phyloP scores from a whole-genome alignment of 2,113 vertebrate genomes.

The Egretta garzetta region DNA sequence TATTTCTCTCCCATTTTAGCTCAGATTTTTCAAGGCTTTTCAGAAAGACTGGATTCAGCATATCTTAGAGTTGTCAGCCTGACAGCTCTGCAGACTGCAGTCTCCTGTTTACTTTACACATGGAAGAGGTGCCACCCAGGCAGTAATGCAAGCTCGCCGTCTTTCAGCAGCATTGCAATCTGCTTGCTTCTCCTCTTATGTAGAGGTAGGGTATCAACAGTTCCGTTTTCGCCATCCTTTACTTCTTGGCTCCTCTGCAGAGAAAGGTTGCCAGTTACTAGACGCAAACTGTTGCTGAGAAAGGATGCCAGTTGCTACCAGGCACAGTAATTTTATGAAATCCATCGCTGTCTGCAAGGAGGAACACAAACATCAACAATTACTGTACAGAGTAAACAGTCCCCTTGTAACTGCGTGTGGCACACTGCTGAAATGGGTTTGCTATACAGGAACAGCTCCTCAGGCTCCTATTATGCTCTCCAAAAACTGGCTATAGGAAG shows the following conservation, averaged over 20 bases:
- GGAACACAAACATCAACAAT: constrained; percentile 50
- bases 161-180: constrained; percentile 21
- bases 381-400: constrained; percentile 17
- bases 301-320: constrained; percentile 49
- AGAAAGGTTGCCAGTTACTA: constrained; percentile 49
- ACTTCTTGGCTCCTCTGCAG: constrained; percentile 40
- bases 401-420: not conserved
- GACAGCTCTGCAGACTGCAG: not conserved
- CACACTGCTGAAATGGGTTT: not conserved
- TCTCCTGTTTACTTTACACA: constrained; percentile 31
- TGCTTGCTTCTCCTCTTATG: constrained; percentile 23
- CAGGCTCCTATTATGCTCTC: not conserved
- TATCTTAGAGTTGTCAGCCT: not conserved
- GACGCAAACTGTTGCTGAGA: constrained; percentile 53
- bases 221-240: constrained; percentile 5
- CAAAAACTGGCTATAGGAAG: not conserved
- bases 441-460: not conserved
- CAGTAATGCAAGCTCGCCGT: not conserved
- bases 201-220: constrained; percentile 40
- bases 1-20: not conserved
- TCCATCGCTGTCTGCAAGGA: constrained; percentile 29
- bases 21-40: not conserved
- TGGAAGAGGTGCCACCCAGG: not conserved
- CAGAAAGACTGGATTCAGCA: constrained; percentile 20
- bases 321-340: constrained; percentile 4